Percentiles rank a stretch among this genome's conserved stretches.
These are phyloP conservation scores for Drosophila kikkawai DNA, from an alignment of 1,140 invertebrate species.

Conservation along the genomic window DNA sequence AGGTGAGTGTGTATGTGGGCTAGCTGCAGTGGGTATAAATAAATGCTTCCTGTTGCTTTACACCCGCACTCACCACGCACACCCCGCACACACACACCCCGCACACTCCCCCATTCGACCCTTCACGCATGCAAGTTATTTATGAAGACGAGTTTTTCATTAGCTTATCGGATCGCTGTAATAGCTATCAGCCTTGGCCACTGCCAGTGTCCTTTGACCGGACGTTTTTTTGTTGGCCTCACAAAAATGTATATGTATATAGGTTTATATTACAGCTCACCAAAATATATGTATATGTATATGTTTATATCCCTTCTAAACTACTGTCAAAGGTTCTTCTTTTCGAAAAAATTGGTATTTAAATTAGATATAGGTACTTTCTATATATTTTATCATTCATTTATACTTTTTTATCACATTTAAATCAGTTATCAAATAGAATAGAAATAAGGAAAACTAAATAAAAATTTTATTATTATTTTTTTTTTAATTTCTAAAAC, in stretches of 20 bases:
- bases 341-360: background rate
- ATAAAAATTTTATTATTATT: too few species aligned
- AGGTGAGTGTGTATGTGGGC: background rate
- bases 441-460: too few species aligned
- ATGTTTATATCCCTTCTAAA: background rate
- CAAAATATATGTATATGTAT: too few species aligned
- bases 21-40: slow-evolving; percentile 26
- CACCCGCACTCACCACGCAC: slow-evolving; percentile 23
- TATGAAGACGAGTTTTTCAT: slow-evolving; percentile 63
- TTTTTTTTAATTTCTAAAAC: too few species aligned
- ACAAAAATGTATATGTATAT: background rate
- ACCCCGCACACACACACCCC: background rate
- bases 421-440: background rate
- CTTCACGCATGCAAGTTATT: slow-evolving; percentile 53
- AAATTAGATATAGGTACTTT: background rate
- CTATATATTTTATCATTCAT: too few species aligned
- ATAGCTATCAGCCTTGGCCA: slow-evolving; percentile 29
- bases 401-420: too few species aligned
- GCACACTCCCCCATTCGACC: background rate
- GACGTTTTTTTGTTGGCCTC: background rate
- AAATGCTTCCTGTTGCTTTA: slow-evolving; percentile 39
- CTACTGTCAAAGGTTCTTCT: background rate
- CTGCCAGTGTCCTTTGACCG: slow-evolving; percentile 9
- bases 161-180: slow-evolving; percentile 58
- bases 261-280: too few species aligned